These are phyloP conservation scores for Drosophila parvula DNA, from an alignment of 1,140 invertebrate species.

Conservation along the genomic window DNA sequence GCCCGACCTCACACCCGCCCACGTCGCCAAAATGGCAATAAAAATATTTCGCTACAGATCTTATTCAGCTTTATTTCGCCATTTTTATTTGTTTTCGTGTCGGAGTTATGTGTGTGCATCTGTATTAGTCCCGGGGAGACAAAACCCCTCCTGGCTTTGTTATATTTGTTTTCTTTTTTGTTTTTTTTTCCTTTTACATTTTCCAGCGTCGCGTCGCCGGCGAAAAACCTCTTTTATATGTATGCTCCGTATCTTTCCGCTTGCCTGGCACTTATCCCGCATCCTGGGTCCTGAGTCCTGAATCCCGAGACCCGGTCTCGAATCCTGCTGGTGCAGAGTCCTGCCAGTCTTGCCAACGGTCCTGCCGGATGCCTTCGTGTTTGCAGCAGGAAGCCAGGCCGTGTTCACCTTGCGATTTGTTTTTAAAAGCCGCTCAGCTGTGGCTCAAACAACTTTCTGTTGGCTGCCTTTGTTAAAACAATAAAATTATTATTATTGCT, in stretches of 20 bases:
- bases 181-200: conserved; percentile 44
- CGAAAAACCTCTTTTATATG: conserved; percentile 72
- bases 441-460: conserved; percentile 82
- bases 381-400: conserved; percentile 40
- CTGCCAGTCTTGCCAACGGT: too few relatives aligned
- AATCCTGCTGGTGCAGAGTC: conserved; percentile 16
- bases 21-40: conserved; percentile 79
- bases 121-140: conserved; percentile 24
- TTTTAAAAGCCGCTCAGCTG: conserved; percentile 83
- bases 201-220: conserved; percentile 47
- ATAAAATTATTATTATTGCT: conserved; percentile 83
- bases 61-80: conserved; percentile 82
- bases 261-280: conserved; percentile 65
- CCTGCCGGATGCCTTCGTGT: conserved; percentile 25
- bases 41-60: conserved; percentile 82
- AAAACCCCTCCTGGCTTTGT: conserved; percentile 37
- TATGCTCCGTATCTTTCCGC: conserved; percentile 63
- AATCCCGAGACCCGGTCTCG: not conserved
- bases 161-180: conserved; percentile 58
- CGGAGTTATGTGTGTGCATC: conserved; percentile 48
- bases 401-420: conserved; percentile 73
- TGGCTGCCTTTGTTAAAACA: conserved; percentile 82
- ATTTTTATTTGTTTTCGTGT: conserved; percentile 79
- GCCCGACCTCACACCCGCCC: conserved; percentile 35
- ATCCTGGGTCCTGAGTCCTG: conserved; percentile 12